Conservation (phyloP, 1,140 invertebrate genomes). For the Calliphora vicina region DNA sequence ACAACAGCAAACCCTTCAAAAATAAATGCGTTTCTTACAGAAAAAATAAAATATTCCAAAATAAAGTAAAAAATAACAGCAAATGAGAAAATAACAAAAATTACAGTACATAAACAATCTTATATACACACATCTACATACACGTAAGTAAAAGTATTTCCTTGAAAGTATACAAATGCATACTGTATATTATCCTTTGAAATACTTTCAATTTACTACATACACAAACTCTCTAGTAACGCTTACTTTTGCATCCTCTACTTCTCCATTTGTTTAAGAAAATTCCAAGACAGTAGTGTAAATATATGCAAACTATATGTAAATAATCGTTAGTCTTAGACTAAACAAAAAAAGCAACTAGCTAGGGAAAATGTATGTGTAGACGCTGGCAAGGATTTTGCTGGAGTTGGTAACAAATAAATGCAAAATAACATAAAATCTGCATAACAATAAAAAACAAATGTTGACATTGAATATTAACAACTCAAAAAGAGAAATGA, state of each 20-base stretch:
- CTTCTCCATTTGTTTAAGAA: background rate
- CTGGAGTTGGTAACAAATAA: background rate
- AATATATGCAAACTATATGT: constrained; percentile 34
- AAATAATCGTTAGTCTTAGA: constrained; percentile 35
- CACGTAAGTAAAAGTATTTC: background rate
- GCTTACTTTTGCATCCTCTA: background rate
- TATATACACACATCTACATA: background rate
- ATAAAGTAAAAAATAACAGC: too few species aligned
- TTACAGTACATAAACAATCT: background rate
- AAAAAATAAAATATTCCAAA: background rate
- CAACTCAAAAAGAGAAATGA: background rate
- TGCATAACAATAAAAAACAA: constrained; percentile 34
- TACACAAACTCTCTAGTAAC: background rate
- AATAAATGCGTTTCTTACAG: background rate
- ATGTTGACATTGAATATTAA: constrained; percentile 34
- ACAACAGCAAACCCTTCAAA: background rate
- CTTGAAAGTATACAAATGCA: background rate
- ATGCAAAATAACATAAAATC: background rate
- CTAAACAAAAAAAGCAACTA: background rate
- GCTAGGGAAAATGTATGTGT: background rate
- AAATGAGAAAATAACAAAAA: background rate
- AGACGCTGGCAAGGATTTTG: background rate
- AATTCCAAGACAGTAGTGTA: background rate
- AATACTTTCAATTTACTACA: background rate
- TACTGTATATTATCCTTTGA: too few species aligned